A percentile compares a stretch with the other conserved stretches of the same genome.
These are phyloP conservation scores for Metridium senile DNA, from an alignment of 92 coral and sea anemone species.

Conservation along the genomic window DNA sequence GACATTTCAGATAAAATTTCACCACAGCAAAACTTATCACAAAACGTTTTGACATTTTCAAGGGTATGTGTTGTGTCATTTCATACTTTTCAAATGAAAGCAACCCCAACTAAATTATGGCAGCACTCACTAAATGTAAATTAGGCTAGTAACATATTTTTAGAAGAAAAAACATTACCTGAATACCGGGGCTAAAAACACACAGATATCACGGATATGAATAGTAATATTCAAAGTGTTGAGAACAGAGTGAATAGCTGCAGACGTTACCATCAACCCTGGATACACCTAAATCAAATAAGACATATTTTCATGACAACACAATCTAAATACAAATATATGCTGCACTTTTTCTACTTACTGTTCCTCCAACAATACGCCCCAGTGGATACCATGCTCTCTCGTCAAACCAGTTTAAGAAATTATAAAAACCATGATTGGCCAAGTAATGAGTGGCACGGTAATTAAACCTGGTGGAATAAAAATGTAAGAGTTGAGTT, in stretches of 20 bases:
- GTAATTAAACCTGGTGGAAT: slow-evolving; percentile 82
- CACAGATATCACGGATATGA: slow-evolving; percentile 97
- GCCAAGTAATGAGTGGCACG: slow-evolving; percentile 95
- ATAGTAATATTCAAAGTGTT: slow-evolving; percentile 88
- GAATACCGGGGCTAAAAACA: slow-evolving; percentile 92
- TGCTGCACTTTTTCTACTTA: too few species aligned
- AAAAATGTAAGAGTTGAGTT: neutral
- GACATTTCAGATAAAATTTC: too few species aligned
- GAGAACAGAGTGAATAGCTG: slow-evolving; percentile 82
- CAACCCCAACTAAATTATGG: too few species aligned
- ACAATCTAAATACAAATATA: neutral
- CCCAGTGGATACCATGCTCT: slow-evolving; percentile 99
- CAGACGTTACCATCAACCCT: slow-evolving; percentile 97
- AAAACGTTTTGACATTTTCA: too few species aligned
- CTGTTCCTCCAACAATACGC: slow-evolving; percentile 99
- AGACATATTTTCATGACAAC: neutral
- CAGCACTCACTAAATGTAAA: too few species aligned
- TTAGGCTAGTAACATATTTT: neutral
- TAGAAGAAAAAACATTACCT: slow-evolving; percentile 50
- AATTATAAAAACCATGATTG: slow-evolving; percentile 92
- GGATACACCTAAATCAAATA: slow-evolving; percentile 86
- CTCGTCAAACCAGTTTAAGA: slow-evolving; percentile 99
- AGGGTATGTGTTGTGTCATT: too few species aligned
- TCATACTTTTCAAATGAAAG: too few species aligned
- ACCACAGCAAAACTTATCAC: too few species aligned